A percentile compares a stretch with the other conserved stretches of the same genome.
These are phyloP conservation scores for Drosophila bifasciata DNA, from an alignment of 1,140 invertebrate genomes.

Conservation along the genomic window DNA sequence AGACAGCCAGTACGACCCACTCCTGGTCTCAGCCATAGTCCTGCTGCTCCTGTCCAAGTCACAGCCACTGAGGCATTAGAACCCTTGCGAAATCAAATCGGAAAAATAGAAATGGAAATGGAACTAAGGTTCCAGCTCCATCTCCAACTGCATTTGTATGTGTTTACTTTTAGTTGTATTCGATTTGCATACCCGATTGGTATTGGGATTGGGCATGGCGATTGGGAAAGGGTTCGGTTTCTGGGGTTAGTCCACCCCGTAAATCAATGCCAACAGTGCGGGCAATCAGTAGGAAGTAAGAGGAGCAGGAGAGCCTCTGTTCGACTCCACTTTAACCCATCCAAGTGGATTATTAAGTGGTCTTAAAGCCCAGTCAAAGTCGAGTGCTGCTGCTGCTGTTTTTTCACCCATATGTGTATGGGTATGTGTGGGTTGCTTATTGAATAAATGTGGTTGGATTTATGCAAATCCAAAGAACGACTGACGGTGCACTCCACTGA, in stretches of 20 bases:
- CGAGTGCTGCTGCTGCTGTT: conserved; percentile 28
- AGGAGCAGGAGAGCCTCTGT: conserved; percentile 7
- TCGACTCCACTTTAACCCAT: conserved; percentile 34
- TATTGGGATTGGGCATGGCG: conserved; percentile 1
- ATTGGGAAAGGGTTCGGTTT: not conserved
- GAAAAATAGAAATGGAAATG: conserved; percentile 26
- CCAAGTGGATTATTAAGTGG: conserved; percentile 76
- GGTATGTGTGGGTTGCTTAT: conserved; percentile 47
- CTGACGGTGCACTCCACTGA: conserved; percentile 30
- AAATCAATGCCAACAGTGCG: conserved; percentile 74
- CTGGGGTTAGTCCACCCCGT: conserved; percentile 45
- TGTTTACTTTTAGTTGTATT: conserved; percentile 82
- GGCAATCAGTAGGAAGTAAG: conserved; percentile 54
- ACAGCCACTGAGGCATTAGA: conserved; percentile 50
- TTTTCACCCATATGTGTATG: not conserved
- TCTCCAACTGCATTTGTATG: conserved; percentile 68
- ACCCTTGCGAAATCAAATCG: conserved; percentile 64
- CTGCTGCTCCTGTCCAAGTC: not conserved
- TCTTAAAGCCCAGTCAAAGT: conserved; percentile 69
- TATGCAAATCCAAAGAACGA: conserved; percentile 63
- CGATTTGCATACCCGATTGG: conserved; percentile 73
- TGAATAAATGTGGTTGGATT: conserved; percentile 72
- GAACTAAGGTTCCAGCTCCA: conserved; percentile 16
- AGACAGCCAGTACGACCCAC: conserved; percentile 26
- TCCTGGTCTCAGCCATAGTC: not conserved